Conservation (phyloP, 2,113 vertebrate species). For the Hyla sarda region DNA sequence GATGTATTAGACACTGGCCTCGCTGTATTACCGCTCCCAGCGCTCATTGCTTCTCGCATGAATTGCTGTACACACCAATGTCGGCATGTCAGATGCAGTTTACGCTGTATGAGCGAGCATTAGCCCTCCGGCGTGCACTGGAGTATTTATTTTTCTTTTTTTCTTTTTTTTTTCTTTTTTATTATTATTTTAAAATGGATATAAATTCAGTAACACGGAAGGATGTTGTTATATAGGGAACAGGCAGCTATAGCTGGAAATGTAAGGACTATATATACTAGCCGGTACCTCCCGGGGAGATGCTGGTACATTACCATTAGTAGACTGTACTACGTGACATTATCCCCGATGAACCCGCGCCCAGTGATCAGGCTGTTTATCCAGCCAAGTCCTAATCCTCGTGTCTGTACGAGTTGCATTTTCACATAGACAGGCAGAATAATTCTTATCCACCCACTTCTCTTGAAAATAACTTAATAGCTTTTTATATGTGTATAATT, state of each 20-base stretch:
- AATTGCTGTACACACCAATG: constrained; percentile 61
- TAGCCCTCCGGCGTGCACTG: constrained; percentile 65
- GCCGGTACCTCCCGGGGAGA: not conserved
- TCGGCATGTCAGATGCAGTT: constrained; percentile 70
- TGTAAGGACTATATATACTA: constrained; percentile 25
- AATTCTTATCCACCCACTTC: not conserved
- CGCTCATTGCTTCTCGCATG: constrained; percentile 64
- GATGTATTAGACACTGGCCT: constrained; percentile 66
- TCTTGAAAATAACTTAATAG: constrained; percentile 5
- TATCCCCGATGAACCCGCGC: not conserved
- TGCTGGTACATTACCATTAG: not conserved
- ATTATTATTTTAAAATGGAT: constrained; percentile 63
- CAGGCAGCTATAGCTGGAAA: constrained; percentile 31
- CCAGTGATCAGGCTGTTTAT: not conserved
- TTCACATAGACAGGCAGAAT: constrained; percentile 22
- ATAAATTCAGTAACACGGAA: constrained; percentile 46
- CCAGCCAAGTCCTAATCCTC: constrained; percentile 30
- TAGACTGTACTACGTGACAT: constrained; percentile 17
- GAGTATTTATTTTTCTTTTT: constrained; percentile 32
- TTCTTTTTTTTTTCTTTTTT: constrained; percentile 37
- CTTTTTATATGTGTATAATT: not conserved
- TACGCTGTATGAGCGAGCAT: constrained; percentile 68
- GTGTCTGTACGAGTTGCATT: not conserved
- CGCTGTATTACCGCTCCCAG: constrained; percentile 63
- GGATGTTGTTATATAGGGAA: constrained; percentile 61